phyloP scores from a whole-genome alignment of 1,140 invertebrate genomes.

The Ips nitidus region DNA sequence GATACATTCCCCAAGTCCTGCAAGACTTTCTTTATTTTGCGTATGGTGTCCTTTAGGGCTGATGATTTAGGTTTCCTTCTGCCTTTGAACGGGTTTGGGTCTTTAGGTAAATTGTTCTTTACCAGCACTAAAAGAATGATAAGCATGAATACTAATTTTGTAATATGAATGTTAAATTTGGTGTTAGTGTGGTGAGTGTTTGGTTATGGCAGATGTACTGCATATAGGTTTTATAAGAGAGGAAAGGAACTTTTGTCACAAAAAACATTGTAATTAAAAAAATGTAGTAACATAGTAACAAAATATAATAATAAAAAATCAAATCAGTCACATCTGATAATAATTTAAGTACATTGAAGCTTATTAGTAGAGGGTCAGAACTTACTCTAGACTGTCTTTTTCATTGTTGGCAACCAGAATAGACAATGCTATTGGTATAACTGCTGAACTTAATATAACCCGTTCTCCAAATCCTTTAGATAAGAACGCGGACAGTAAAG shows the following conservation, averaged over 20 bases:
- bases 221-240: background rate
- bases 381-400: background rate
- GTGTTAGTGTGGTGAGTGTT: background rate
- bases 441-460: slow-evolving; percentile 13
- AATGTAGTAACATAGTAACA: too few species aligned
- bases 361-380: too few species aligned
- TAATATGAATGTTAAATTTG: background rate
- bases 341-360: too few species aligned
- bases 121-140: slow-evolving; percentile 12
- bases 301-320: background rate
- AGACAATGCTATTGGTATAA: slow-evolving; percentile 21
- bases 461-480: slow-evolving; percentile 23
- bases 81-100: slow-evolving; percentile 1
- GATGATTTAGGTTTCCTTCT: slow-evolving; percentile 5
- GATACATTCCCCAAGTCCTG: slow-evolving; percentile 18
- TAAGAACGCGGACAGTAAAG: slow-evolving; percentile 33
- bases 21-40: slow-evolving; percentile 15
- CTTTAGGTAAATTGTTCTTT: background rate
- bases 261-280: too few species aligned
- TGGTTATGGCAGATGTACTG: background rate
- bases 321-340: background rate
- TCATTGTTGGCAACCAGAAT: slow-evolving; percentile 8
- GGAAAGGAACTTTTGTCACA: too few species aligned
- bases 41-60: background rate
- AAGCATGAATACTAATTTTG: background rate